Conservation (phyloP, 1,140 invertebrate species). For the Callitettix versicolor region DNA sequence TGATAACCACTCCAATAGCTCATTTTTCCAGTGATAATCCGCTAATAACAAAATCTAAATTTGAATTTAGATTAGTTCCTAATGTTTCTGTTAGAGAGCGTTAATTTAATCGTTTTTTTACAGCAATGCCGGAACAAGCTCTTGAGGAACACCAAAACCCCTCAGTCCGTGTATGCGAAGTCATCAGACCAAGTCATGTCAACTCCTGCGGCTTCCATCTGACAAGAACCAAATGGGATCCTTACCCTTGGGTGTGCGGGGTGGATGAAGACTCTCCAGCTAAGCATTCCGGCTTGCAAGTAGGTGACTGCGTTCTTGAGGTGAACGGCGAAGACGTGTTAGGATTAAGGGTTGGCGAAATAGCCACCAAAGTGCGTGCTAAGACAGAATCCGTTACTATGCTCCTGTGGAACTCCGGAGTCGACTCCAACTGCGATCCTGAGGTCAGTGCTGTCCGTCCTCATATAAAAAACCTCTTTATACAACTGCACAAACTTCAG, state of each 20-base stretch:
- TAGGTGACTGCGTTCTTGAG: conserved; percentile 51
- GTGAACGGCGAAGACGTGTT: conserved; percentile 49
- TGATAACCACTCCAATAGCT: too few relatives aligned
- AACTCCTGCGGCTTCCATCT: conserved; percentile 48
- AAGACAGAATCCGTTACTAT: conserved; percentile 35
- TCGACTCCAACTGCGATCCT: conserved; percentile 35
- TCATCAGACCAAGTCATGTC: conserved; percentile 10
- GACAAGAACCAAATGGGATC: conserved; percentile 55
- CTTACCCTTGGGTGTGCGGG: conserved; percentile 51
- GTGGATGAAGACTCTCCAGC: conserved; percentile 39
- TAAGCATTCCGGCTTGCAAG: conserved; percentile 35
- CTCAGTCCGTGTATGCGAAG: conserved; percentile 23
- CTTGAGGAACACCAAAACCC: conserved; percentile 19
- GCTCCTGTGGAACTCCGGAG: conserved; percentile 37
- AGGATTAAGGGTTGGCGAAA: conserved; percentile 44
- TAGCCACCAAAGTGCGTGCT: conserved; percentile 41
- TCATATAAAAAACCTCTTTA: too few relatives aligned
- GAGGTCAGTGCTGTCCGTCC: conserved; percentile 16
- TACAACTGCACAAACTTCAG: too few relatives aligned
- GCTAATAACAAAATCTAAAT: too few relatives aligned
- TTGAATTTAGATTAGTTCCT: too few relatives aligned
- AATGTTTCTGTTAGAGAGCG: too few relatives aligned
- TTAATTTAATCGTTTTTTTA: too few relatives aligned
- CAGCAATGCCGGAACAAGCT: too few relatives aligned
- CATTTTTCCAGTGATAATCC: too few relatives aligned